These are phyloP conservation scores for Callopanchax toddi DNA, from an alignment of 2,113 vertebrate species.

Conservation along the genomic window DNA sequence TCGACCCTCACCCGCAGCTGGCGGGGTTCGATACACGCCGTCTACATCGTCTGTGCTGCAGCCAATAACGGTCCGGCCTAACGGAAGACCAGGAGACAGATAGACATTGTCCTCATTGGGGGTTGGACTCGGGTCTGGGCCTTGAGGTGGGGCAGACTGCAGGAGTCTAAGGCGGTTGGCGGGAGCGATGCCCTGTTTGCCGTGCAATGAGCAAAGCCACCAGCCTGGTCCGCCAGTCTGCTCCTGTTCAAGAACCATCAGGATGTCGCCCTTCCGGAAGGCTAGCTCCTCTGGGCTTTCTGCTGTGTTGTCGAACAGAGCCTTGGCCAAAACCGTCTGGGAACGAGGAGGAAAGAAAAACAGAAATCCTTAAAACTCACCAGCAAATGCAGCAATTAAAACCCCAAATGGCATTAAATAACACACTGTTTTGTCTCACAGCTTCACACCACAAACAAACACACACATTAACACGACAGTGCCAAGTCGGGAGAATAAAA, in stretches of 20 bases:
- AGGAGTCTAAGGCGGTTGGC: slow-evolving; percentile 90
- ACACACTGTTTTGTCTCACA: slow-evolving; percentile 19
- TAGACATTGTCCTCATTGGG: slow-evolving; percentile 67
- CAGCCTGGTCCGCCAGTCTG: slow-evolving; percentile 80
- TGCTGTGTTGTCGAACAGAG: slow-evolving; percentile 89
- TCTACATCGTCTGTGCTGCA: slow-evolving; percentile 62
- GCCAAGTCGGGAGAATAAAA: slow-evolving; percentile 36
- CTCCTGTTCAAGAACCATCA: slow-evolving; percentile 88
- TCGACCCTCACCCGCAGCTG: slow-evolving; percentile 60
- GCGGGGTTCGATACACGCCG: slow-evolving; percentile 76
- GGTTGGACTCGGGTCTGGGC: slow-evolving; percentile 21
- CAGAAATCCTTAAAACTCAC: slow-evolving; percentile 7
- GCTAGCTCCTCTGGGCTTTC: slow-evolving; percentile 91
- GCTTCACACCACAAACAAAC: slow-evolving; percentile 41
- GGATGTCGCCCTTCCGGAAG: slow-evolving; percentile 91
- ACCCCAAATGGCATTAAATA: slow-evolving; percentile 11
- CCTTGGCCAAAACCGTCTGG: slow-evolving; percentile 89
- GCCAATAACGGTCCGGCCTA: slow-evolving; percentile 36
- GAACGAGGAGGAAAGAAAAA: slow-evolving; percentile 9
- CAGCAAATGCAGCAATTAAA: slow-evolving; percentile 2
- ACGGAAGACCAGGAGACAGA: slow-evolving; percentile 56
- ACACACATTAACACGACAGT: slow-evolving; percentile 46
- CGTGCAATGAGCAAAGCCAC: slow-evolving; percentile 91
- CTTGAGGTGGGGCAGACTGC: slow-evolving; percentile 63
- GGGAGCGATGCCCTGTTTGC: slow-evolving; percentile 89